Evolutionary conservation across 1,140 invertebrate genomes (phyloP), one percentile per base, ranked within the genome.

Genomic region (Solenopsis fugax): DNA sequence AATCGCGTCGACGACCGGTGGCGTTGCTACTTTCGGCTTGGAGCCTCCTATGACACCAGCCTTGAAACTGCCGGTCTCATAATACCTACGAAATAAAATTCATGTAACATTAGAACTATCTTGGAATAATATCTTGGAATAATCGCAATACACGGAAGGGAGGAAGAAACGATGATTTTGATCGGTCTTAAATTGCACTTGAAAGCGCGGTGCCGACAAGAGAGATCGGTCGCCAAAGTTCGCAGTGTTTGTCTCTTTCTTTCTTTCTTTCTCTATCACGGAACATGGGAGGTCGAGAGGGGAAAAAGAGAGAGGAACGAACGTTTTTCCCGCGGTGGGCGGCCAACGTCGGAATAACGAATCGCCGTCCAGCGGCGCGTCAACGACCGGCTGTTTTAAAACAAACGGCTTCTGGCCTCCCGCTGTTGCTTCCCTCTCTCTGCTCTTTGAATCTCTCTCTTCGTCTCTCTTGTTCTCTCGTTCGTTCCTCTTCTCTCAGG

Each of bases 21-120:
- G 99, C 0, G 99, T 99, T 4, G 99, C 99, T 45, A 99, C 99
- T 96, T 99, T 99, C 10, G 99, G 99, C 95, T 99, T 99, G 41
- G 98, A 99, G 21, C 99, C 99, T 3, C 99, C 99, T 92, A 99
- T 99, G 52, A 99, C 99, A 7, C 99, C 99, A 9, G 99, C 99
- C 94, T 99, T 99, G 96, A 99, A 99, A 92, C 98, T 99, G 67
- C 99, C 99, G 93, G 99, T 99, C 95, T 99, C 99, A 95, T 99
- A 99, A 96, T 99, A 99, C 96, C 98, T 99, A 96, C 64, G 87
- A 41, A 64, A 50, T 82, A 78, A 58, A 58, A 56, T 81, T 71
- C 21, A 56, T 10, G 5, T 50, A 54, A 81, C 64, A 29, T 71
- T 54, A 81, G 18, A 41, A 69, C 56, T 37, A n/a, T 16, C 9